Conservation (phyloP, 2,113 vertebrate species). For the Nerophis ophidion region DNA sequence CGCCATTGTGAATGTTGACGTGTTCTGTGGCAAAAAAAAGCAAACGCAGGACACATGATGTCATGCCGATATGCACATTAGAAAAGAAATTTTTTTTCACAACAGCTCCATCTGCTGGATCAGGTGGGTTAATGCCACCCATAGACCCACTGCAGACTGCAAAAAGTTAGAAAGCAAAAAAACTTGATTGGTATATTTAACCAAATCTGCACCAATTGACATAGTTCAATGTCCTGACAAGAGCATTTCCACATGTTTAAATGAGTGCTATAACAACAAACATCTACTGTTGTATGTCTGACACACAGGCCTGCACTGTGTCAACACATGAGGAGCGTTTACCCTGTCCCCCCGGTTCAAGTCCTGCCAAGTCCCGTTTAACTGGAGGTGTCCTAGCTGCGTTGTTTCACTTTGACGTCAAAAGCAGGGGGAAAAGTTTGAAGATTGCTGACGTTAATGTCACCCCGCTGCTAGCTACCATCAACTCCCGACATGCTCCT, state of each 20-base stretch:
- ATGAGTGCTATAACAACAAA: constrained; percentile 36
- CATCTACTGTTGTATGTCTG: constrained; percentile 27
- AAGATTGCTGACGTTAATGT: constrained; percentile 36
- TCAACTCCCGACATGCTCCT: constrained; percentile 29
- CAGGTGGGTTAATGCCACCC: too few species aligned
- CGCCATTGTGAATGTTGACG: constrained; percentile 80
- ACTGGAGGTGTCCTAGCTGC: constrained; percentile 17
- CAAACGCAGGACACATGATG: constrained; percentile 16
- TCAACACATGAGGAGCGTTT: constrained; percentile 41
- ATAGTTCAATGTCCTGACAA: constrained; percentile 19
- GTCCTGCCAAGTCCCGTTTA: constrained; percentile 39
- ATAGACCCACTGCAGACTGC: too few species aligned
- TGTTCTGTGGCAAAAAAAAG: constrained; percentile 64
- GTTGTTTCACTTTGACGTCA: constrained; percentile 50
- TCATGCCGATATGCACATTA: background rate
- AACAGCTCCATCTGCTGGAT: too few species aligned
- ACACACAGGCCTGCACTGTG: constrained; percentile 18
- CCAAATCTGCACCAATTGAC: too few species aligned
- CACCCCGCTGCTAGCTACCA: constrained; percentile 25
- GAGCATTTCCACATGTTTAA: constrained; percentile 16
- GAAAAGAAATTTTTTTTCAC: too few species aligned
- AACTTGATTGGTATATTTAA: too few species aligned
- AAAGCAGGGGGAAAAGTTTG: constrained; percentile 25
- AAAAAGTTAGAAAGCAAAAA: too few species aligned
- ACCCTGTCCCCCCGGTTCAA: constrained; percentile 34